phyloP scores from a whole-genome alignment of 37 sponge, comb jelly and placozoan species.

The Theonella swinhoei region DNA sequence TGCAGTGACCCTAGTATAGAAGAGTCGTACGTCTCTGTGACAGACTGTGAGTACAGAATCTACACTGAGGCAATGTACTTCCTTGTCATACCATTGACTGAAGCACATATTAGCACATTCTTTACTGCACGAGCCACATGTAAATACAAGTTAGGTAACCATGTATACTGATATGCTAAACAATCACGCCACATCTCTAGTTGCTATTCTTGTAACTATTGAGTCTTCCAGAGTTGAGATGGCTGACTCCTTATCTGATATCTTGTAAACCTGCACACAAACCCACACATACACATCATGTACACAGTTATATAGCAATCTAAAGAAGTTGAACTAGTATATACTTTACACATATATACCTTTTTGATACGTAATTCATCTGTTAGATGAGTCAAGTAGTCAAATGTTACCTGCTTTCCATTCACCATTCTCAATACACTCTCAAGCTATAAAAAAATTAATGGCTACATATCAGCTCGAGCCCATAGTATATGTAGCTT shows the following conservation, averaged over 20 bases:
- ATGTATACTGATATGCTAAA: no score
- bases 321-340: background rate
- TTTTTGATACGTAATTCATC: constrained; percentile 19
- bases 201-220: constrained; percentile 43
- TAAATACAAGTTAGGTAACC: no score
- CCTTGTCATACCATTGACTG: no score
- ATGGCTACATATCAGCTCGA: background rate
- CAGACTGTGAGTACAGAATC: no score
- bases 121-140: no score
- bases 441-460: background rate
- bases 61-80: no score
- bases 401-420: constrained; percentile 4
- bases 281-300: background rate
- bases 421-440: background rate
- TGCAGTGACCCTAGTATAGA: no score
- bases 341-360: background rate
- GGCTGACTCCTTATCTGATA: constrained; percentile 9
- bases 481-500: no score
- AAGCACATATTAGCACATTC: no score
- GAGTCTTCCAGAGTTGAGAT: constrained; percentile 39
- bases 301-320: background rate
- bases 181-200: background rate
- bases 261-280: constrained; percentile 15
- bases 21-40: no score
- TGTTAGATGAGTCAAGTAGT: background rate